phyloP scores from a whole-genome alignment of 2,888 invertebrate genomes.

The Pristionchus entomophagus region DNA sequence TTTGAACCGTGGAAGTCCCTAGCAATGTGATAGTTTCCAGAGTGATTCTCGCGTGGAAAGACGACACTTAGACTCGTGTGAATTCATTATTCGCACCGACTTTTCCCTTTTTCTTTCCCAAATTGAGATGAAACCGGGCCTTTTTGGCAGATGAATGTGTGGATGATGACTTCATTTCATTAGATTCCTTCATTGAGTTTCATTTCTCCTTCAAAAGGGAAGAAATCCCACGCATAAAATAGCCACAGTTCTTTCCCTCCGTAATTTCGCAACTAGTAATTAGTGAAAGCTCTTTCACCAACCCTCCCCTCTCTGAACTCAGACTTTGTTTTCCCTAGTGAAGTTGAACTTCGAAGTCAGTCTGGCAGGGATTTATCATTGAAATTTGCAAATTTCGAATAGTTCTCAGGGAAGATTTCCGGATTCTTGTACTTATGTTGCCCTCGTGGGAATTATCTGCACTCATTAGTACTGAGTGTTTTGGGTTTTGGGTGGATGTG shows the following conservation, averaged over 20 bases:
- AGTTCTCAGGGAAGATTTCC: no score
- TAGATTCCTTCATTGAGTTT: background rate
- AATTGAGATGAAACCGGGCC: background rate
- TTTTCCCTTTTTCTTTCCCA: background rate
- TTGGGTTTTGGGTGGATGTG: no score
- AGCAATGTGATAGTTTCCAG: background rate
- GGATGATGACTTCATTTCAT: conserved; percentile 6
- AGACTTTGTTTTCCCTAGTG: background rate
- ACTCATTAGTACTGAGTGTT: no score
- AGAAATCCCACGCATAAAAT: background rate
- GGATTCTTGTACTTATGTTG: no score
- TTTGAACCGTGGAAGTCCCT: background rate
- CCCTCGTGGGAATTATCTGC: no score
- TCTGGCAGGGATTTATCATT: no score
- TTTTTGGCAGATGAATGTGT: background rate
- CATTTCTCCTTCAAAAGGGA: background rate
- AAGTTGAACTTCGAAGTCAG: no score
- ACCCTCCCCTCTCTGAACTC: background rate
- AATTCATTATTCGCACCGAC: background rate
- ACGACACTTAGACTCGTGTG: conserved; percentile 4
- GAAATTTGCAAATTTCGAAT: no score
- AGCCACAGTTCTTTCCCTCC: background rate
- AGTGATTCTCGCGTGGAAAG: background rate
- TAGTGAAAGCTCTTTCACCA: background rate
- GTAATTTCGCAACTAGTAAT: background rate